phyloP scores from a whole-genome alignment of 2,888 invertebrate genomes.

The Dryadula phaetusa region DNA sequence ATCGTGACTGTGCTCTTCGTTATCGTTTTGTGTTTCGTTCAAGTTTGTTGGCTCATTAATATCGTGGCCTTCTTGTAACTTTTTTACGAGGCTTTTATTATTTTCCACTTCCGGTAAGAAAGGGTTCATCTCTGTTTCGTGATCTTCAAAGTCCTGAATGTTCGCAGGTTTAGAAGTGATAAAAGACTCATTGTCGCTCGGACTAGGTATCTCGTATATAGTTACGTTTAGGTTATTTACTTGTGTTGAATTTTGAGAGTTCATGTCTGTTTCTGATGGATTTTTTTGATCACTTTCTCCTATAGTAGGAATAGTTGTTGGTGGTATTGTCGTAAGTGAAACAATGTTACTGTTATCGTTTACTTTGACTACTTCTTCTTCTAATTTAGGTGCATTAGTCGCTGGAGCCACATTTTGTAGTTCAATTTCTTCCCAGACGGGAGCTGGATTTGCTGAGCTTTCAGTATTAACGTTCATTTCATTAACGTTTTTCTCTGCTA shows the following conservation, averaged over 20 bases:
- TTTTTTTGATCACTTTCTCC: constrained; percentile 21
- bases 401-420: constrained; percentile 37
- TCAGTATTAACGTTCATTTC: constrained; percentile 37
- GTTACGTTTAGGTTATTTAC: constrained; percentile 72
- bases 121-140: constrained; percentile 86
- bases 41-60: constrained; percentile 65
- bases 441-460: constrained; percentile 59
- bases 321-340: constrained; percentile 44
- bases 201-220: constrained; percentile 75
- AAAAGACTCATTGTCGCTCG: constrained; percentile 58
- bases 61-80: constrained; percentile 84
- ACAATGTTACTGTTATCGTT: constrained; percentile 41
- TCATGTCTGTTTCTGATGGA: constrained; percentile 31
- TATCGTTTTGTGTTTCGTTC: constrained; percentile 77
- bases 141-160: constrained; percentile 70
- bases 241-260: constrained; percentile 56
- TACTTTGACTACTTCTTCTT: constrained; percentile 36
- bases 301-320: constrained; percentile 38
- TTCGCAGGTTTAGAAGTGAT: constrained; percentile 55
- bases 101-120: constrained; percentile 87
- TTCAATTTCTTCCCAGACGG: constrained; percentile 73
- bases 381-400: constrained; percentile 26
- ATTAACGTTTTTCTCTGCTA: constrained; percentile 52
- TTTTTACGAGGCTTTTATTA: constrained; percentile 84
- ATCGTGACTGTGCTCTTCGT: constrained; percentile 55